Evolutionary conservation across 2,888 invertebrate genomes (phyloP).

Genomic region (Andrena camellia): DNA sequence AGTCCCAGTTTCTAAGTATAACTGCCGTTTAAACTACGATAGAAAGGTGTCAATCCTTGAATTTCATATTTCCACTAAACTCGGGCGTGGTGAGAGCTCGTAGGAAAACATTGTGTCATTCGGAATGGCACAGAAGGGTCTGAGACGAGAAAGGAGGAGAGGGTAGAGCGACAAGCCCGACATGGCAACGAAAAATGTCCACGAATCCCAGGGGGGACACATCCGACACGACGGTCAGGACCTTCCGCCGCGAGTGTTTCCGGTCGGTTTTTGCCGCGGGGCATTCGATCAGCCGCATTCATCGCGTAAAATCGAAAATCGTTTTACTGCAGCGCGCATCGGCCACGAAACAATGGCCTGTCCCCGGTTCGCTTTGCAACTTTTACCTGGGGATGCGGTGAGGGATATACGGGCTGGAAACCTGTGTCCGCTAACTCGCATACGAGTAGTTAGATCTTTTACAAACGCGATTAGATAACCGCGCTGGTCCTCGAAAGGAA

Average conservation of each 20-base stretch:
- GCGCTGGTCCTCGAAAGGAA: too few relatives aligned
- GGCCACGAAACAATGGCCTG: slow-evolving; percentile 50
- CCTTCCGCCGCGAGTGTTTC: slow-evolving; percentile 45
- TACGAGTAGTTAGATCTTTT: neutral
- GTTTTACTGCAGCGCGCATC: slow-evolving; percentile 49
- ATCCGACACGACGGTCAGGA: slow-evolving; percentile 55
- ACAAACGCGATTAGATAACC: neutral
- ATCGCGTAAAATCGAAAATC: slow-evolving; percentile 63
- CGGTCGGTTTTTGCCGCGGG: slow-evolving; percentile 33
- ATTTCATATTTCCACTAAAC: neutral
- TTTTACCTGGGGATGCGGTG: neutral
- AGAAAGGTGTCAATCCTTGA: neutral
- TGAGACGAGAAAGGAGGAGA: neutral
- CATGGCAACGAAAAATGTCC: slow-evolving; percentile 39
- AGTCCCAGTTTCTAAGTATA: too few relatives aligned
- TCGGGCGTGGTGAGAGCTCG: neutral
- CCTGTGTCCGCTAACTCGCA: too few relatives aligned
- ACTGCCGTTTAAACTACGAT: neutral
- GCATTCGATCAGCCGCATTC: slow-evolving; percentile 57
- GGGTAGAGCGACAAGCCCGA: slow-evolving; percentile 10
- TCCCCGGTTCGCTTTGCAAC: neutral
- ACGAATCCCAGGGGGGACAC: slow-evolving; percentile 36
- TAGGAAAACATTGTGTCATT: neutral
- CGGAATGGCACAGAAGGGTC: neutral
- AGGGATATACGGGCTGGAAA: neutral